Evolutionary conservation across 2,888 invertebrate species (phyloP).

Genomic region (Anagyrus pseudococci): DNA sequence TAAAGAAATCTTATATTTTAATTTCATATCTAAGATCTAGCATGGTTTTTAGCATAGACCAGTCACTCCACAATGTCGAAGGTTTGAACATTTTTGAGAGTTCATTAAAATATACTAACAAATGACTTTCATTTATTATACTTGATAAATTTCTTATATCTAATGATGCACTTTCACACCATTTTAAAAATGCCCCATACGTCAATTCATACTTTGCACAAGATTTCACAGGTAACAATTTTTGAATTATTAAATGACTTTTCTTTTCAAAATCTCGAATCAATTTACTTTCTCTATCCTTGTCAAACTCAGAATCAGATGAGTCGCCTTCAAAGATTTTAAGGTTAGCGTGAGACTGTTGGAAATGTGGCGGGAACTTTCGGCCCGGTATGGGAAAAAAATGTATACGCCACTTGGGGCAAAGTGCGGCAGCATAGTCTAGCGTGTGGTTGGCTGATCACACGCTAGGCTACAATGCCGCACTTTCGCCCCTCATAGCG

Average conservation of each 20-base stretch:
- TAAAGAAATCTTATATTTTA: constrained; percentile 19
- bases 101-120: constrained; percentile 31
- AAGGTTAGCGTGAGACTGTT: too few relatives aligned
- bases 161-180: background rate
- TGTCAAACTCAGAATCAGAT: constrained; percentile 4
- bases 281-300: background rate
- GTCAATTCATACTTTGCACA: constrained; percentile 9
- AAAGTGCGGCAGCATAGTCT: too few relatives aligned
- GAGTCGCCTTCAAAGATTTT: too few relatives aligned
- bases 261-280: constrained; percentile 7
- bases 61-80: constrained; percentile 25
- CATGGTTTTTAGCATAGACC: constrained; percentile 34
- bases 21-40: constrained; percentile 16
- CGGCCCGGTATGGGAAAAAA: too few relatives aligned
- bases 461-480: too few relatives aligned
- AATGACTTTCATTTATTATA: constrained; percentile 16
- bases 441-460: too few relatives aligned
- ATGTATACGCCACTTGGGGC: too few relatives aligned
- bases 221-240: constrained; percentile 25
- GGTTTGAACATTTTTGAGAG: constrained; percentile 28
- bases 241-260: background rate
- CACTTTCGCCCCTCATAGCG: too few relatives aligned
- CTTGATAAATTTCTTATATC: background rate
- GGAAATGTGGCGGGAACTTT: too few relatives aligned
- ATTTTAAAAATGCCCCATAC: constrained; percentile 24